A percentile compares a stretch with the other conserved stretches of the same genome.
Conservation (phyloP, 2,888 invertebrate species). For the Scaptomyza parva region DNA sequence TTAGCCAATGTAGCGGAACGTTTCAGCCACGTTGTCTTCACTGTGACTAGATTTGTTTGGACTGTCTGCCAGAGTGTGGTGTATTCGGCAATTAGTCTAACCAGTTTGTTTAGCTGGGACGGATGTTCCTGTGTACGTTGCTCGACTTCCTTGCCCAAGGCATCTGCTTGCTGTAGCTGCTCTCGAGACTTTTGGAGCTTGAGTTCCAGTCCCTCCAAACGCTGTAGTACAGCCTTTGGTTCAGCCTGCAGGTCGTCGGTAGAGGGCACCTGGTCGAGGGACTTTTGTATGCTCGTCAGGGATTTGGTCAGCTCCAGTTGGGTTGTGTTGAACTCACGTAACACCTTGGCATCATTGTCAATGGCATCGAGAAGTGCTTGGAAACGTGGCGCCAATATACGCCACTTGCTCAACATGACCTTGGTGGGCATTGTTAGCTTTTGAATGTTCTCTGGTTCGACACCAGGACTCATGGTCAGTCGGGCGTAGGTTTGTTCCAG, state of each 20-base stretch:
- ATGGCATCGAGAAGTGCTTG: slow-evolving; percentile 87
- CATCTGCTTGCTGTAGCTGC: slow-evolving; percentile 87
- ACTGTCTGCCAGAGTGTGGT: slow-evolving; percentile 88
- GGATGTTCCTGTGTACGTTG: slow-evolving; percentile 86
- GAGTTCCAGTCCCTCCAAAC: slow-evolving; percentile 85
- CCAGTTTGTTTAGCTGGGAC: slow-evolving; percentile 86
- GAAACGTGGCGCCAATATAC: slow-evolving; percentile 87
- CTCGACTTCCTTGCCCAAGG: slow-evolving; percentile 87
- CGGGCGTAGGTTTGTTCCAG: slow-evolving; percentile 90
- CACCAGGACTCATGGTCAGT: slow-evolving; percentile 88
- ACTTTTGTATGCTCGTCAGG: slow-evolving; percentile 89
- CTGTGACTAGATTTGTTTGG: slow-evolving; percentile 85
- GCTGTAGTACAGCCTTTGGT: slow-evolving; percentile 68
- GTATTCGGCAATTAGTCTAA: slow-evolving; percentile 88
- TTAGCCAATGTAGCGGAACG: slow-evolving; percentile 84
- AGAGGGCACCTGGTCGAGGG: slow-evolving; percentile 88
- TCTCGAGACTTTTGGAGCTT: slow-evolving; percentile 86
- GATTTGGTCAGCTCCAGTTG: slow-evolving; percentile 90
- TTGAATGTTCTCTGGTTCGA: slow-evolving; percentile 89
- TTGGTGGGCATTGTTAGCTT: slow-evolving; percentile 88
- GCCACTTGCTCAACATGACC: slow-evolving; percentile 88
- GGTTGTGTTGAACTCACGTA: slow-evolving; percentile 89
- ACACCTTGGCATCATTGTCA: slow-evolving; percentile 87
- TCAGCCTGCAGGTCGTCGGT: slow-evolving; percentile 86
- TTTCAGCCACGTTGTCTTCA: slow-evolving; percentile 85